Conservation (phyloP, 2,888 invertebrate genomes). For the Ochlodes sylvanus region DNA sequence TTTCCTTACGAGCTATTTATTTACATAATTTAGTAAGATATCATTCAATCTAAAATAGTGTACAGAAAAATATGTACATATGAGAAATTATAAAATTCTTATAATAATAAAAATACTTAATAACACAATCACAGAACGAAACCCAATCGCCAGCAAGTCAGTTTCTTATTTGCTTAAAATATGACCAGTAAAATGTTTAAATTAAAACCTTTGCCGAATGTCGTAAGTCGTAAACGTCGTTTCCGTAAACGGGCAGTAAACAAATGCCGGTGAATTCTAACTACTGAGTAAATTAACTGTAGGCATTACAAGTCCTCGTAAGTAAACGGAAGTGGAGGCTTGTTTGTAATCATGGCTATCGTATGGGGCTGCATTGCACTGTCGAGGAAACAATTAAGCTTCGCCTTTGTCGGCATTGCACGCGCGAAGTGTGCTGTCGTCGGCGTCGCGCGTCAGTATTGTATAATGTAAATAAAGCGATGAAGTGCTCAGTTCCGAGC, state of each 20-base stretch:
- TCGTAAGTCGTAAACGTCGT: too few species aligned
- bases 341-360: conserved; percentile 19
- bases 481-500: conserved; percentile 43
- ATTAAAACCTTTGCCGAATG: too few species aligned
- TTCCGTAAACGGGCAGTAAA: not conserved
- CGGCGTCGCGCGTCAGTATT: not conserved
- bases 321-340: conserved; percentile 9
- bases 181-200: too few species aligned
- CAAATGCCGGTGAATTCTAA: conserved; percentile 9
- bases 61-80: too few species aligned
- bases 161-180: too few species aligned
- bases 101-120: too few species aligned
- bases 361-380: conserved; percentile 36
- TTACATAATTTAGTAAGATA: not conserved
- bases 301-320: not conserved
- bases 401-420: conserved; percentile 22
- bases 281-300: conserved; percentile 22
- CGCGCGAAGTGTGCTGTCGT: conserved; percentile 21
- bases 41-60: not conserved
- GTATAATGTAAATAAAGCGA: conserved; percentile 44
- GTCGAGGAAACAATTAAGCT: conserved; percentile 43
- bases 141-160: too few species aligned
- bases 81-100: too few species aligned
- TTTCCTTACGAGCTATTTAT: not conserved
- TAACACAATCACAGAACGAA: too few species aligned